Conservation (phyloP, 2,888 invertebrate species). For the Drosophila demipolita region DNA sequence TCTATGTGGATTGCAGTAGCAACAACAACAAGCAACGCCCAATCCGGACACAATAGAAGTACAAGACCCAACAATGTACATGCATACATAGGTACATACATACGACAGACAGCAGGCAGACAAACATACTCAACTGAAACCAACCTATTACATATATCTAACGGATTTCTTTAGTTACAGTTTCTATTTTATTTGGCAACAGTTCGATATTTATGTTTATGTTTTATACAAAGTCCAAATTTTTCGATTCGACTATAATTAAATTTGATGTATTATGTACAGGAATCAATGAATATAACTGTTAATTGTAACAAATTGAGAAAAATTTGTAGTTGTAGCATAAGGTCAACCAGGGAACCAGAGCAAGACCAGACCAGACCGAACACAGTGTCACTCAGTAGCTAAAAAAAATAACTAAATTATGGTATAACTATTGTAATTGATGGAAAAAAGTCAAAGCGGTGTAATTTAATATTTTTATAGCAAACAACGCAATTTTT, state of each 20-base stretch:
- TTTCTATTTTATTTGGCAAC: conserved; percentile 40
- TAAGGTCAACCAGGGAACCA: conserved; percentile 28
- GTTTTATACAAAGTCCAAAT: conserved; percentile 47
- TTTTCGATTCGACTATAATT: conserved; percentile 33
- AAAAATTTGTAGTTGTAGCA: conserved; percentile 54
- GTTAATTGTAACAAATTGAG: conserved; percentile 44
- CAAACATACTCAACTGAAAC: conserved; percentile 64
- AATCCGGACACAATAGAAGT: conserved; percentile 12
- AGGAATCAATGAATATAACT: conserved; percentile 42
- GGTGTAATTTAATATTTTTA: conserved; percentile 69
- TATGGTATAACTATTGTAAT: conserved; percentile 62
- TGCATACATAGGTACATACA: conserved; percentile 26
- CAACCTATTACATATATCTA: conserved; percentile 48
- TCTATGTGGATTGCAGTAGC: conserved; percentile 7
- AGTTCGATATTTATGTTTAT: conserved; percentile 61
- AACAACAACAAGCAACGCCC: conserved; percentile 32
- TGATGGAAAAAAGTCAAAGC: conserved; percentile 29
- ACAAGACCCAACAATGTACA: conserved; percentile 27
- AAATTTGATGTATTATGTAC: conserved; percentile 45
- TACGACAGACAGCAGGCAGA: conserved; percentile 45
- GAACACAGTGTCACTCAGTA: conserved; percentile 43
- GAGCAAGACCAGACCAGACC: conserved; percentile 20
- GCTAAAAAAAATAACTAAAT: conserved; percentile 64
- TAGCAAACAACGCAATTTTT: conserved; percentile 58
- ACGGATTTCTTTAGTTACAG: conserved; percentile 57